Conservation (phyloP, 2,113 vertebrate species). For the Dipodomys spectabilis region DNA sequence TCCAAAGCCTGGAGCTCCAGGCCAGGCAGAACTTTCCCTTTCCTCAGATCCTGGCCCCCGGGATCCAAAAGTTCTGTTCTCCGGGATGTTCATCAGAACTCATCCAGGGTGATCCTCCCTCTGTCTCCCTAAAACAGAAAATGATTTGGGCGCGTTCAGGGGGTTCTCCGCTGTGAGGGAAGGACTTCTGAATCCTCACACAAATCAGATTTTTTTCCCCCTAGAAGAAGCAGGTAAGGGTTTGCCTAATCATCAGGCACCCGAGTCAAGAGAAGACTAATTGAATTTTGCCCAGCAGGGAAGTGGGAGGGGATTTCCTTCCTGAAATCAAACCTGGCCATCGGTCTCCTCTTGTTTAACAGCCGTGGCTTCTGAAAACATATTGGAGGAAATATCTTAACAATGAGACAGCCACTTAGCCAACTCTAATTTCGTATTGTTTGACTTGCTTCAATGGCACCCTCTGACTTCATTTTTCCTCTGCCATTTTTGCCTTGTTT, state of each 20-base stretch:
- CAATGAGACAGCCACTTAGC: slow-evolving; percentile 88
- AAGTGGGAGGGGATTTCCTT: slow-evolving; percentile 92
- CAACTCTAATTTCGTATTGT: slow-evolving; percentile 89
- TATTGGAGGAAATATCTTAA: slow-evolving; percentile 90
- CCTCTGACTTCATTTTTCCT: slow-evolving; percentile 85
- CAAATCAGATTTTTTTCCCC: slow-evolving; percentile 71
- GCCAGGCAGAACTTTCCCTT: slow-evolving; percentile 40
- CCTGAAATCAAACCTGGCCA: slow-evolving; percentile 89
- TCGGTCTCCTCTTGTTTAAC: slow-evolving; percentile 87
- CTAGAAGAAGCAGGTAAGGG: slow-evolving; percentile 76
- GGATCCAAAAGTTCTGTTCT: background rate
- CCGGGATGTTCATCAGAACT: background rate
- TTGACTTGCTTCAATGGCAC: slow-evolving; percentile 82
- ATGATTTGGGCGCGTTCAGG: background rate
- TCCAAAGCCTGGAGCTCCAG: background rate
- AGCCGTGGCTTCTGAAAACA: slow-evolving; percentile 88
- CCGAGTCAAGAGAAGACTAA: slow-evolving; percentile 76
- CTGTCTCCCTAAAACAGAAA: background rate
- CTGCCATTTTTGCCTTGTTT: slow-evolving; percentile 81
- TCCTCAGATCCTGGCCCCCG: background rate
- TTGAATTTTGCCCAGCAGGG: slow-evolving; percentile 86
- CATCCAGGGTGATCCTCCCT: background rate
- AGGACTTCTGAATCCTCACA: slow-evolving; percentile 55
- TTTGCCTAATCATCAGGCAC: slow-evolving; percentile 65
- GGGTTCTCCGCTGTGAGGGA: background rate